A percentile compares a stretch with the other conserved stretches of the same genome.
These are phyloP conservation scores for Epizoanthus illoricatus DNA, from an alignment of 92 coral and sea anemone genomes.

Conservation along the genomic window DNA sequence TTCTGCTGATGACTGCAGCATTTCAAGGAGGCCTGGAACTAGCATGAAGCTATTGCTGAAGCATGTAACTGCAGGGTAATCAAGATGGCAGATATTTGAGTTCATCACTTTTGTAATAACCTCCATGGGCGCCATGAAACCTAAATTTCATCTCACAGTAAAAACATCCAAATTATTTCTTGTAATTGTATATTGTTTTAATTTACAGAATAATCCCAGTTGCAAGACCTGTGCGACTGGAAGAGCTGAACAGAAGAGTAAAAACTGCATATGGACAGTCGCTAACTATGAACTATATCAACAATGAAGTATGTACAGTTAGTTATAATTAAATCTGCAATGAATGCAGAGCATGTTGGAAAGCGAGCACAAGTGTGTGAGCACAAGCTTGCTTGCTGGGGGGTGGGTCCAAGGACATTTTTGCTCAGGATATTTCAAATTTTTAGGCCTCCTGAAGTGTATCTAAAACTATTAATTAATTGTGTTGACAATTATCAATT, in stretches of 20 bases:
- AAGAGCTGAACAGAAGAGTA: slow-evolving; percentile 77
- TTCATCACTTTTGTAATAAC: not conserved
- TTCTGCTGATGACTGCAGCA: too few species aligned
- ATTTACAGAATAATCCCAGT: slow-evolving; percentile 82
- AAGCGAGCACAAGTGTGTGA: not conserved
- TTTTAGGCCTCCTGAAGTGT: not conserved
- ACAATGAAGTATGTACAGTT: slow-evolving; percentile 66
- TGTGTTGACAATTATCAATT: too few species aligned
- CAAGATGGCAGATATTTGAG: too few species aligned
- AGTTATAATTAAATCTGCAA: not conserved
- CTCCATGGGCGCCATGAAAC: not conserved
- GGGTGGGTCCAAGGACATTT: not conserved
- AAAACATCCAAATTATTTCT: not conserved
- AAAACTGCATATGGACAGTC: slow-evolving; percentile 96
- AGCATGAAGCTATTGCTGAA: too few species aligned
- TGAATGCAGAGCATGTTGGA: too few species aligned
- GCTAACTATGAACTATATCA: slow-evolving; percentile 91
- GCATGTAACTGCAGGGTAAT: too few species aligned
- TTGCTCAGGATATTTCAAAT: not conserved
- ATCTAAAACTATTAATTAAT: too few species aligned
- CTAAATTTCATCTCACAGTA: not conserved
- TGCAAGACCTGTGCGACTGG: slow-evolving; percentile 85
- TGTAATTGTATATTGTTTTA: not conserved
- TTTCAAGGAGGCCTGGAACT: too few species aligned
- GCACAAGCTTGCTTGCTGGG: too few species aligned